Evolutionary conservation across 1,140 invertebrate species (phyloP), one percentile per base, ranked within the genome.

Genomic region (Ectropis grisescens): DNA sequence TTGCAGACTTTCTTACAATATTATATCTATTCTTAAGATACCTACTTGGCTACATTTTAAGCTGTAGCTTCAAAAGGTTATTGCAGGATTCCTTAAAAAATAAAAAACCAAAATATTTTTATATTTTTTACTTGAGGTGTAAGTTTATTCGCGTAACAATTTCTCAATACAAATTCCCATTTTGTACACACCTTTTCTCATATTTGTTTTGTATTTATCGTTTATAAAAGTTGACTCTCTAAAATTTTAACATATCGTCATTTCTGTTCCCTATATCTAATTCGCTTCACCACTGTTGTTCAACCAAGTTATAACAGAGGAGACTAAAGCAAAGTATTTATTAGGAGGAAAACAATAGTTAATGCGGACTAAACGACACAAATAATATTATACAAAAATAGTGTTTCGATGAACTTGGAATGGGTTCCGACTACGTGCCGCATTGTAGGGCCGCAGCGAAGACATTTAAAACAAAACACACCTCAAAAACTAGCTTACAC

Each of bases 111-210:
- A 16, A 64, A 25, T 58, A 58, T 64, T 69, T 43, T 61, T 55
- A 56, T 61, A 61, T 42, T 58, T 61, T 81, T 81, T 78, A 78
- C 65, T 81, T 74, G 72, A 76, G 75, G 75, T 81, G 72, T 81
- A 81, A 81, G 75, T 81, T 81, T 81, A 81, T 81, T 76, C 70
- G 76, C 76, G 78, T 81, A 81, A 81, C 76, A 81, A 78, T 74
- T 60, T 78, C 75, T 78, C 76, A 81, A n/a, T 81, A 81, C 76
- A 81, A 81, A 81, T 81, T 72, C 76, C 69, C 72, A 78, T 78
- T 78, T 81, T 78, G 76, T 81, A 81, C 76, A 78, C 75, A 81
- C 76, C 76, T 72, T 75, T 69, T 72, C n/a, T n/a, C 67, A 62
- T 58, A 48, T 54, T 80, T 71, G 59, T 72, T 59, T 69, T 76